Evolutionary conservation across 2,888 invertebrate genomes (phyloP), one percentile per base, ranked within the genome.

Genomic region (Dryobota labecula): DNA sequence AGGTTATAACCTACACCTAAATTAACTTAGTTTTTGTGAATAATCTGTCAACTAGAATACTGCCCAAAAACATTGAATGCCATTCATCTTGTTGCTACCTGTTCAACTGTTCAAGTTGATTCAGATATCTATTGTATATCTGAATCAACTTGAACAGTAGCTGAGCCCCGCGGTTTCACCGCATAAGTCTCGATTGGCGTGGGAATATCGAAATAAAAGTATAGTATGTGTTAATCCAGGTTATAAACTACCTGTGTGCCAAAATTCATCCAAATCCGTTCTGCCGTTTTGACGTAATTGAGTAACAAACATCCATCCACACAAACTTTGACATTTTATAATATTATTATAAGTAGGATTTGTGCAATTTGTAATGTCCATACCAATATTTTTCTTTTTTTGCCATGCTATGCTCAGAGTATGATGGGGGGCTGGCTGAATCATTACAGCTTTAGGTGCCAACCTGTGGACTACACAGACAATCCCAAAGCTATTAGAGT

Each of bases 371-470:
- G 57, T 70, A 73, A 68, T 67, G 36, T 80, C 89, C 94, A 94
- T 73, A 82, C 80, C 78, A 77, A 84, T 76, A 66, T 86, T 83
- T 80, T 80, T 80, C 18, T 87, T 88, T 87, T 90, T 92, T 92
- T 92, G 78, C 88, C 90, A 89, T 90, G 90, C 94, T 96, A 89
- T 89, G 89, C 90, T 91, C 92, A 98, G 98, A 97, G 98, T 95
- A 97, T 98, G 96, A 97, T 98, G 97, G 98, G 98, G 91, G 98
- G 98, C 93, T 99, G 98, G 98, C 97, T 98, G 97, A 97, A 97
- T 91, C 97, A 98, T 92, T 99, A 99, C 97, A 98, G 97, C 95
- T 97, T 98, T 92, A 97, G 97, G 92, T 99, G 99, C 96, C 98
- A 99, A 96, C 98, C 98, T 77, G 98, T 99, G 94, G 98, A 99